A percentile compares a stretch with the other conserved stretches of the same genome.
Evolutionary conservation across 2,888 invertebrate species (phyloP).

Genomic region (Nomada fucata): DNA sequence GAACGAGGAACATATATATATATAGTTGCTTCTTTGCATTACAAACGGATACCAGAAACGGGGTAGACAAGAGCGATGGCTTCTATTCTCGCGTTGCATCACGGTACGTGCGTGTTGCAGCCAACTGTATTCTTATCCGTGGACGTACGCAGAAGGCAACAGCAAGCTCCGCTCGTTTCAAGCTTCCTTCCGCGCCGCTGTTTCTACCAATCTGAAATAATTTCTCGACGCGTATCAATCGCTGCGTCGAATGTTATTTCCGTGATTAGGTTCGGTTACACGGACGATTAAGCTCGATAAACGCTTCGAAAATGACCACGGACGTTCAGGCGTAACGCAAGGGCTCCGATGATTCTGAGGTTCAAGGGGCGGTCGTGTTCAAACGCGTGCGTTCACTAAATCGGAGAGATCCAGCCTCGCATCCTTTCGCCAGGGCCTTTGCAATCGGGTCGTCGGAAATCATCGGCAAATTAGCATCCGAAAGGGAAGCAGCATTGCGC

Average conservation of each 20-base stretch:
- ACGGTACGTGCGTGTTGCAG: constrained; percentile 42
- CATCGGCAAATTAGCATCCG: background rate
- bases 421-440: background rate
- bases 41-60: constrained; percentile 44
- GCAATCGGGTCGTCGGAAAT: background rate
- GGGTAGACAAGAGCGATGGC: constrained; percentile 51
- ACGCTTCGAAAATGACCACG: background rate
- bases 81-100: constrained; percentile 45
- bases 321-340: background rate
- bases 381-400: background rate
- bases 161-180: constrained; percentile 37
- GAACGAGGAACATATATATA: constrained; percentile 68
- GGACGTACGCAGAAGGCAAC: constrained; percentile 54
- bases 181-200: background rate
- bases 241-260: background rate
- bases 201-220: background rate
- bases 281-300: background rate
- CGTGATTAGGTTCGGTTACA: background rate
- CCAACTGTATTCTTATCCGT: constrained; percentile 28
- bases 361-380: too few relatives aligned
- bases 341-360: too few relatives aligned
- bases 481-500: background rate
- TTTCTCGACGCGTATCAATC: background rate
- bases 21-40: constrained; percentile 64
- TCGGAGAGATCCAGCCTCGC: background rate